Base-by-base conservation (phyloP, 2,797 vertebrate species). In the Atherinosoma microstoma region DNA sequence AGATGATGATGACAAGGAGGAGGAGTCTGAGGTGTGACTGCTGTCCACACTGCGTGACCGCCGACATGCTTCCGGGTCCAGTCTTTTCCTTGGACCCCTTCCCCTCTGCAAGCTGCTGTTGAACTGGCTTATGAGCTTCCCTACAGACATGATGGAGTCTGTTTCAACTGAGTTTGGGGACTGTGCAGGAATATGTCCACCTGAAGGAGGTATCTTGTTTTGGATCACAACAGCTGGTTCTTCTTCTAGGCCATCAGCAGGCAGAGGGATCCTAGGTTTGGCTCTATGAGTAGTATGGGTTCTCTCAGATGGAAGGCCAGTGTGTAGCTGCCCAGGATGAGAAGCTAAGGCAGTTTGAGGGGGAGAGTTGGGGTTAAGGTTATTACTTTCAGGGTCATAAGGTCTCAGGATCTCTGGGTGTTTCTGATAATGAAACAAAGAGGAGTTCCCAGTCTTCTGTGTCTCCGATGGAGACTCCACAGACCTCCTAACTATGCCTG, bases 31-130 rank as follows among this genome's bases (percentile, higher is more conserved):
- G 13, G 67, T 77, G 3, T 66, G 83, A 8, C 82, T 59, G 18
- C 95, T 96, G 69, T 97, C 96, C 70, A 96, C 94, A 0, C 97
- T 99, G 76, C 95, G 95, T 2, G 98, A 97, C 70, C 97, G 93
- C 58, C 94, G 95, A 70, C 95, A 93, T 54, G 97, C 95, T 20
- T 98, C 96, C 0, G 93, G 91, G 59, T 94, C 82, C 76, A 97
- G 91, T 63, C 95, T 89, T 70, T 91, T 95, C 67, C 96, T 94
- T 11, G 94, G 96, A 13, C 95, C 88, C 59, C 96, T 91, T 29
- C 97, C 96, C 63, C 95, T 94, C 75, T 92, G 93, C 75, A 94
- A 96, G 75, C 90, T 87, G 69, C 92, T 93, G 88, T 97, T 96
- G 83, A 97, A 98, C 70, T 96, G 97, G 69, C 95, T 95, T 70